Conservation (phyloP, 2,113 vertebrate genomes). For the Vombatus ursinus region DNA sequence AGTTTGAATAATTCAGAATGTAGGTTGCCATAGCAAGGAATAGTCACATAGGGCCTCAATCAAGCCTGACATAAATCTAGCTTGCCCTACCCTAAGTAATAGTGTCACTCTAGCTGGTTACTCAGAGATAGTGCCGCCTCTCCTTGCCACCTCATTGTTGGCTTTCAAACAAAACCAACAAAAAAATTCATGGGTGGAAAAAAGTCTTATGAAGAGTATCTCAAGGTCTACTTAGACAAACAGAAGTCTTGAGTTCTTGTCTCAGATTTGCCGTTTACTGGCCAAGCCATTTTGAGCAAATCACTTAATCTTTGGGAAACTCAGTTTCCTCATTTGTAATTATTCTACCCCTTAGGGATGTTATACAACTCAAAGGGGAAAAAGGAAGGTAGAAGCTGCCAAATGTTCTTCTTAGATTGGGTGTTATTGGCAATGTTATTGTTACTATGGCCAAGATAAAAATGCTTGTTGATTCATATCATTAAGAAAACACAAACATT, state of each 20-base stretch:
- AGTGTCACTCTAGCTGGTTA: not conserved
- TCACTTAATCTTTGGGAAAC: not conserved
- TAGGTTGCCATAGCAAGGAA: constrained; percentile 63
- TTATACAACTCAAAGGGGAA: not conserved
- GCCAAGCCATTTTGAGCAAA: accelerated
- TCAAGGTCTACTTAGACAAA: not conserved
- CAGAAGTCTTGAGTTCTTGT: not conserved
- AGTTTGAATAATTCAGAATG: constrained; percentile 46
- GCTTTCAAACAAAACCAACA: constrained; percentile 29
- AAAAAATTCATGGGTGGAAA: not conserved
- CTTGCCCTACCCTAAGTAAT: constrained; percentile 28
- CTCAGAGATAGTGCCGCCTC: not conserved
- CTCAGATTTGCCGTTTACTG: not conserved
- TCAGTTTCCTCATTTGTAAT: not conserved
- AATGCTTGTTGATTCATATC: not conserved
- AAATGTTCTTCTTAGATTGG: not conserved
- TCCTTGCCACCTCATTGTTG: not conserved
- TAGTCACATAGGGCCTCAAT: not conserved
- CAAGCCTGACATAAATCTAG: constrained; percentile 39
- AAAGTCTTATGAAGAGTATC: not conserved
- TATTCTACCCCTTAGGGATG: not conserved
- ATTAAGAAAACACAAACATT: not conserved
- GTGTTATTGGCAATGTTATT: not conserved
- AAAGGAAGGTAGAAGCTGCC: not conserved
- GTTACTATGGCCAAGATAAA: not conserved